Base-by-base conservation (phyloP, 2,797 vertebrate species). In the Myotis planiceps region DNA sequence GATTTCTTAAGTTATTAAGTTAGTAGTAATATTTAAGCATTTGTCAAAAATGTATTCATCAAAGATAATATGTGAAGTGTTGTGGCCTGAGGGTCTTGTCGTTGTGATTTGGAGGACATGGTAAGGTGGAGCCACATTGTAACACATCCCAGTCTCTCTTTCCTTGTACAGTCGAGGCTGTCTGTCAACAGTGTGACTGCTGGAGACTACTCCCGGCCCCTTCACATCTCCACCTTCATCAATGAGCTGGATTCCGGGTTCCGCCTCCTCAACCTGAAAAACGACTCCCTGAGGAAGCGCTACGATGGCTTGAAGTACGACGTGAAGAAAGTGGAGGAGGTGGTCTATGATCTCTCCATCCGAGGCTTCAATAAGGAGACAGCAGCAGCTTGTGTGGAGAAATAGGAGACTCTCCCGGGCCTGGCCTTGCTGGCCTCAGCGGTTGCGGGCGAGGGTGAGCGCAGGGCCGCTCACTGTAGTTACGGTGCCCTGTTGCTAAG, bases 281-380 rank as follows among this genome's bases (percentile, higher is more conserved):
- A 99, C 0, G 99, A 99, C 98, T 99, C 99, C 2, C 98, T 99
- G 96, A 98, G 99, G 94, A 99, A 99, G 95, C 99, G 99, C 47
- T 99, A 99, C 0, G 99, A 99, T 0, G 99, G 99, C 97, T 99
- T 99, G 74, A 99, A 99, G 95, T 99, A 99, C 0, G 99, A 99
- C 0, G 99, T 99, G 97, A 99, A 99, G 98, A 99, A 99, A 97
- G 99, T 99, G 0, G 99, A 99, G 98, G 99, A 99, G 96, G 99
- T 99, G 97, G 99, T 99, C 88, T 99, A 99, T 0, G 99, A 99
- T 96, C 98, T 99, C 96, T 99, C 99, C 0, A 99, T 99, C 98
- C 99, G 99, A 2, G 99, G 99, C 92, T 99, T 99, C 96, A 99
- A 98, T 94, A 99, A 99, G 98, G 99, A 99, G 94, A 97, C 98